phyloP scores from a whole-genome alignment of 2,113 vertebrate species.

The Nannospalax galili region DNA sequence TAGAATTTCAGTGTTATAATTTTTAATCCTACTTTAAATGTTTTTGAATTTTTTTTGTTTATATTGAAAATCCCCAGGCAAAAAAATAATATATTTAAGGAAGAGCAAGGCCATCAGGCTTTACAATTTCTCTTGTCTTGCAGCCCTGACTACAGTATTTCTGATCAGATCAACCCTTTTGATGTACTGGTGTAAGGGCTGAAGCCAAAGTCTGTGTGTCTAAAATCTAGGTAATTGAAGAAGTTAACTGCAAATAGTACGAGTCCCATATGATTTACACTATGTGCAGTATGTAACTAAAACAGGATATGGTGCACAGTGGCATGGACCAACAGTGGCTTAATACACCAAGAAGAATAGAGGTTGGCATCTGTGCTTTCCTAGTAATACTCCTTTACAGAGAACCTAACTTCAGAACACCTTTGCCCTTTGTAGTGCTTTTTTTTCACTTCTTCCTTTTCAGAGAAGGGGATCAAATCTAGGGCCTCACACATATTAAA shows the following conservation, averaged over 20 bases:
- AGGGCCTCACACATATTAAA: background rate
- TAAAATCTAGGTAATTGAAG: background rate
- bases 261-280: background rate
- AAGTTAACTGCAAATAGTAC: background rate
- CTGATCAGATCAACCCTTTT: background rate
- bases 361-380: background rate
- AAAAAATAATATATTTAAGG: background rate
- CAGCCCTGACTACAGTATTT: background rate
- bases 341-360: background rate
- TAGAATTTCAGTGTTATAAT: background rate
- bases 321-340: background rate
- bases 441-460: background rate
- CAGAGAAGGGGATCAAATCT: background rate
- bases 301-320: background rate
- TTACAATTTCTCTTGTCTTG: background rate
- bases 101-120: background rate
- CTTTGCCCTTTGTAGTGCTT: background rate
- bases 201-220: background rate
- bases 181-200: background rate
- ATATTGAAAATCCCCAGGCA: background rate
- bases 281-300: background rate
- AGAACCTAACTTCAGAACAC: background rate
- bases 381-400: background rate
- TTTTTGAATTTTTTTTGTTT: background rate
- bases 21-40: conserved; percentile 17